Evolutionary conservation across 2,113 vertebrate species (phyloP), one percentile per base, ranked within the genome.

Genomic region (Catharus bicknelli): DNA sequence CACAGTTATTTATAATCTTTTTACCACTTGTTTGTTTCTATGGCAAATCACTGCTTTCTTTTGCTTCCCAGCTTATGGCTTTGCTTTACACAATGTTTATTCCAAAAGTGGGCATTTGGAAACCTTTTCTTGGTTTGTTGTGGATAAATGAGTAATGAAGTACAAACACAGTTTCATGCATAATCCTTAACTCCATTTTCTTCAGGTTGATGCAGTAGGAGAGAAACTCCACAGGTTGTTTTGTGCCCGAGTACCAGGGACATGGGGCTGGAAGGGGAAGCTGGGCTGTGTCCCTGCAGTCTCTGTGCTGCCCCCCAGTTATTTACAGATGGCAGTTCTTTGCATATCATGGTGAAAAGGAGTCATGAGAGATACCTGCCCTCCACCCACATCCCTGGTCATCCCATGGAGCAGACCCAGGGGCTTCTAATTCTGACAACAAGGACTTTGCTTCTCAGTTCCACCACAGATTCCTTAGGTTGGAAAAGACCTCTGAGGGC

Each of bases 41-140:
- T 12, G 64, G 16, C 81, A 88, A 88, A 80, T 90, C 77, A 82
- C 34, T 67, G n/a, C n/a, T 87, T 94, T 59, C 54, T 76, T 85
- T 62, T 29, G 12, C 34, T 87, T 79, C 68, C 27, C 48, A 70
- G 67, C 34, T 95, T n/a, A 91, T 23, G 40, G 20, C 51, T 83
- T 88, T 43, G 47, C 74, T 93, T 93, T 34, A 83, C 21, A 36
- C 40, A 94, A 86, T 48, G 63, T 64, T 90, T 72, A 83, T 64
- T 48, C 30, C 19, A 77, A 91, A 95, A 80, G 26, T 2, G 3
- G 59, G 87, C 43, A 36, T 70, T 94, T 91, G 64, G 48, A 94
- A 93, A 90, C 53, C n/a, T 86, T 83, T 57, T 22, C 66, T 90
- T 54, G 74, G 47, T 75, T 90, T 90, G 70, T 43, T 88, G 90